These are phyloP conservation scores for Sylvietta virens DNA, from an alignment of 2,113 vertebrate genomes.

Conservation along the genomic window DNA sequence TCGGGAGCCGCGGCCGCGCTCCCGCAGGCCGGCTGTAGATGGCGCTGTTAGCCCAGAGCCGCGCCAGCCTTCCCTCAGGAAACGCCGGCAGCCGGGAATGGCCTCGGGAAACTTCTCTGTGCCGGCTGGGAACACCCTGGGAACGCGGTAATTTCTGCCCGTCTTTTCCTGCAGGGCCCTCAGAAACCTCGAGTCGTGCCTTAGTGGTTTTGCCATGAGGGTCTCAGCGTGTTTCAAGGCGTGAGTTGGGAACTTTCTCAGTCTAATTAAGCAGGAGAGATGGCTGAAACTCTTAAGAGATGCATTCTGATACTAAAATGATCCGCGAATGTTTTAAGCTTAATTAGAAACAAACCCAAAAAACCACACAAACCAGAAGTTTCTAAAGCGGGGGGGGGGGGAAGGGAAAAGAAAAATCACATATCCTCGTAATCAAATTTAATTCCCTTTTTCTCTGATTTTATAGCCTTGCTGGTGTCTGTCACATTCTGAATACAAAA, in stretches of 20 bases:
- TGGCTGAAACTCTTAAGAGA: neutral
- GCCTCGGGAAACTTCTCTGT: neutral
- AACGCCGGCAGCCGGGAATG: neutral
- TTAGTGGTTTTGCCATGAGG: neutral
- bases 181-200: neutral
- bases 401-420: neutral
- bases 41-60: constrained; percentile 11
- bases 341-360: neutral
- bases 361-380: neutral
- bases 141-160: neutral
- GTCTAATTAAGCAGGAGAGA: neutral
- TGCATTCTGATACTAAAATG: neutral
- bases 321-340: neutral
- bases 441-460: neutral
- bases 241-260: neutral
- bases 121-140: neutral
- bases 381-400: no score
- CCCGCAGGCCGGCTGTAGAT: neutral
- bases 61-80: neutral
- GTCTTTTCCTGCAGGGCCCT: neutral
- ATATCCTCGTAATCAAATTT: neutral
- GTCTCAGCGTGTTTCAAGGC: neutral
- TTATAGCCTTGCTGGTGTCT: neutral
- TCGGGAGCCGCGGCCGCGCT: neutral
- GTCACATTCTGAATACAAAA: neutral